Evolutionary conservation across 1,140 invertebrate genomes (phyloP).

Genomic region (Drosophila micromelanica): DNA sequence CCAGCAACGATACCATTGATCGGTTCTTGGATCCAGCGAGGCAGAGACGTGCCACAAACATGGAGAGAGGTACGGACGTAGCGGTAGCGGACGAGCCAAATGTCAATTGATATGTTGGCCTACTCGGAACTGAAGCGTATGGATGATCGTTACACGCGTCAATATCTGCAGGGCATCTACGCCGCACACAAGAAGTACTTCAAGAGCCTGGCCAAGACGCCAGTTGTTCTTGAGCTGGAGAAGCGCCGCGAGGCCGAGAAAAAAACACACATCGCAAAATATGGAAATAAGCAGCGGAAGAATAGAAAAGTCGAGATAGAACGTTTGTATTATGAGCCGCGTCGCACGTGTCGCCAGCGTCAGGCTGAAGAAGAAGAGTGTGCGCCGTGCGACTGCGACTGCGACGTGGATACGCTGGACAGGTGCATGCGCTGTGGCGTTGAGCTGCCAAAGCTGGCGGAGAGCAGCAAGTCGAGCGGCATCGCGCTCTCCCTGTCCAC

Average conservation of each 20-base stretch:
- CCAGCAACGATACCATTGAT: neutral
- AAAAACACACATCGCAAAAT: no score
- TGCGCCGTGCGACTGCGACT: neutral
- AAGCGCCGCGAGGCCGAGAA: neutral
- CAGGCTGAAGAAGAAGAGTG: neutral
- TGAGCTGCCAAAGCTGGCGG: neutral
- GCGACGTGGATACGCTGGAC: neutral
- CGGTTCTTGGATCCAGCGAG: neutral
- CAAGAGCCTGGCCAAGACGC: neutral
- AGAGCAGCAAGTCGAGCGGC: neutral
- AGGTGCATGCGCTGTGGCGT: neutral
- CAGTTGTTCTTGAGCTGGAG: neutral
- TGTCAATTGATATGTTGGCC: no score
- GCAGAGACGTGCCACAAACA: neutral
- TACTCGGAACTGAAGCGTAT: no score
- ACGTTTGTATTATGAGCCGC: conserved; percentile 44
- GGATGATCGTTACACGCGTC: no score
- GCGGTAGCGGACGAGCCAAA: no score
- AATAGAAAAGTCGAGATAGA: neutral
- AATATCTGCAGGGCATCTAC: no score
- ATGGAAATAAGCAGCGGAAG: neutral
- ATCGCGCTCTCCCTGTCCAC: conserved; percentile 10
- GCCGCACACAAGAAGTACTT: no score
- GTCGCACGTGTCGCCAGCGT: conserved; percentile 38
- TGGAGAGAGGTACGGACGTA: no score